phyloP scores from a whole-genome alignment of 2,888 invertebrate genomes.

The Xylota sylvarum region DNA sequence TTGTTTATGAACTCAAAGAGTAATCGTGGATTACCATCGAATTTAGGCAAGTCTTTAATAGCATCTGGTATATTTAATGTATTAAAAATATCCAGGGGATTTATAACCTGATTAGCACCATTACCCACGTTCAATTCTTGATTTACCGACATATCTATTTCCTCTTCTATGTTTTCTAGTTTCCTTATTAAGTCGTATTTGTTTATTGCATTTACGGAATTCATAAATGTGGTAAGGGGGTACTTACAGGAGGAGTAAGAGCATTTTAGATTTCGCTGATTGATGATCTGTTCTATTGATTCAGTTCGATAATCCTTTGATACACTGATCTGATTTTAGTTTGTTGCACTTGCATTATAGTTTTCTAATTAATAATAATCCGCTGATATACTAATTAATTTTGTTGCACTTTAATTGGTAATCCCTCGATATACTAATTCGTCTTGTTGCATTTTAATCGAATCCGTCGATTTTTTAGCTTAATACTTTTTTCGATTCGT shows the following conservation, averaged over 20 bases:
- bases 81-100: too few species aligned
- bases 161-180: background rate
- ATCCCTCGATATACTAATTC: background rate
- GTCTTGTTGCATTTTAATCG: background rate
- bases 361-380: background rate
- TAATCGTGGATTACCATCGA: too few species aligned
- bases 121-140: conserved; percentile 24
- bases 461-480: background rate
- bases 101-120: too few species aligned
- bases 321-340: background rate
- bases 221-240: too few species aligned
- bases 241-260: too few species aligned
- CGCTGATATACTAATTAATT: background rate
- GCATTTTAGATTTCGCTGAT: too few species aligned
- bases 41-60: too few species aligned
- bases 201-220: too few species aligned
- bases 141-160: background rate
- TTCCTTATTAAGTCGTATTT: too few species aligned
- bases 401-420: background rate
- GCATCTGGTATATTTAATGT: too few species aligned
- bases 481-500: background rate
- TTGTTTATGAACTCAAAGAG: too few species aligned
- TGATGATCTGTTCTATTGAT: background rate
- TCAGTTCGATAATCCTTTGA: background rate
- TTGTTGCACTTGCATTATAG: too few species aligned